Evolutionary conservation across 2,113 vertebrate genomes (phyloP).

Genomic region (Copsychus sechellarum): DNA sequence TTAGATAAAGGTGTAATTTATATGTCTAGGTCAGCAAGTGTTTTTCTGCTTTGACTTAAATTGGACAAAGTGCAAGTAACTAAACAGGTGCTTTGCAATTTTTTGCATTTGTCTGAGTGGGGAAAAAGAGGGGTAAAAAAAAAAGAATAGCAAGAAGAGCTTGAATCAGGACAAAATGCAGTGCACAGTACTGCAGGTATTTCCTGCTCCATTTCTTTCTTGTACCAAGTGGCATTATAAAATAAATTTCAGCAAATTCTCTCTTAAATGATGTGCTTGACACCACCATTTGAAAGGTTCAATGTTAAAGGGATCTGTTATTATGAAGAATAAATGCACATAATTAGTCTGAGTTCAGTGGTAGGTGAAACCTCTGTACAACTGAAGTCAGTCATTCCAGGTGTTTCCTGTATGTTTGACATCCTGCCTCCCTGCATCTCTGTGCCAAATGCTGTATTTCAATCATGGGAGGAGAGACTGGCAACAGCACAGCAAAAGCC

Average conservation of each 20-base stretch:
- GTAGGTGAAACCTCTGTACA: neutral
- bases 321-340: neutral
- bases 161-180: constrained; percentile 1
- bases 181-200: neutral
- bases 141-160: neutral
- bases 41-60: constrained; percentile 38
- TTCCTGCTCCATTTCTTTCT: neutral
- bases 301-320: neutral
- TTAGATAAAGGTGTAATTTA: constrained; percentile 70
- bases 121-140: neutral
- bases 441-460: neutral
- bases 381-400: neutral
- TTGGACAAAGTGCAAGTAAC: constrained; percentile 5
- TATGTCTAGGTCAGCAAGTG: constrained; percentile 60
- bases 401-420: neutral
- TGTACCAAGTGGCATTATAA: neutral
- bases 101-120: neutral
- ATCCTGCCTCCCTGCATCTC: neutral
- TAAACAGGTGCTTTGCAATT: constrained; percentile 29
- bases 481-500: neutral
- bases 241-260: constrained; percentile 34
- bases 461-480: accelerated
- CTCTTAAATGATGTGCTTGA: constrained; percentile 1
- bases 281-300: neutral
- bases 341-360: constrained; percentile 43